Evolutionary conservation across 35 echinoderm and acorn worm species (phyloP).

Genomic region (Hemicentrotus pulcherrimus): DNA sequence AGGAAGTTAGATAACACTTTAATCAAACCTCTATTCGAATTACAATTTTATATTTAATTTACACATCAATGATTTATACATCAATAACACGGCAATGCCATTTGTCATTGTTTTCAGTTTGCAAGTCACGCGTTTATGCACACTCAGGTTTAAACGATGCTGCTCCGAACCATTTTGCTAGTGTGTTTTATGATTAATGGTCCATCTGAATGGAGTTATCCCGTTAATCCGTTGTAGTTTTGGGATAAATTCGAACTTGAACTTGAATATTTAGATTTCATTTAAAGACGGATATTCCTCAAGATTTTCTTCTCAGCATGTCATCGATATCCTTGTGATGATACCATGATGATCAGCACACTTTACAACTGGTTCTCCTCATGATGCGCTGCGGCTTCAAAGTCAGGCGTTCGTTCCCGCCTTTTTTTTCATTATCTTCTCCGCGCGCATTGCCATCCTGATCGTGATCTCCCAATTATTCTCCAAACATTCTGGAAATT

Average conservation of each 20-base stretch:
- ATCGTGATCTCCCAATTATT: neutral
- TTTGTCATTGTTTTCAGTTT: too few species aligned
- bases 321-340: neutral
- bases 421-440: neutral
- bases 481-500: neutral
- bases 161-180: too few species aligned
- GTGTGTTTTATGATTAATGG: too few species aligned
- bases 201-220: neutral
- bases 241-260: neutral
- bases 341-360: neutral
- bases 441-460: neutral
- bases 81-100: too few species aligned
- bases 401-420: neutral
- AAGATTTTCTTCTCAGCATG: neutral
- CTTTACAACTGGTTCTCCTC: neutral
- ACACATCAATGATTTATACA: too few species aligned
- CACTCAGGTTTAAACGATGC: too few species aligned
- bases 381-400: neutral
- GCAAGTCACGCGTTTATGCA: too few species aligned
- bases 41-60: too few species aligned
- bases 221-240: neutral
- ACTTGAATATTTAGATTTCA: conserved; percentile 14
- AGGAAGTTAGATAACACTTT: too few species aligned
- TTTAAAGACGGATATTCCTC: neutral
- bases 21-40: too few species aligned